Evolutionary conservation across 2,113 vertebrate genomes (phyloP).

Genomic region (Monopterus albus): DNA sequence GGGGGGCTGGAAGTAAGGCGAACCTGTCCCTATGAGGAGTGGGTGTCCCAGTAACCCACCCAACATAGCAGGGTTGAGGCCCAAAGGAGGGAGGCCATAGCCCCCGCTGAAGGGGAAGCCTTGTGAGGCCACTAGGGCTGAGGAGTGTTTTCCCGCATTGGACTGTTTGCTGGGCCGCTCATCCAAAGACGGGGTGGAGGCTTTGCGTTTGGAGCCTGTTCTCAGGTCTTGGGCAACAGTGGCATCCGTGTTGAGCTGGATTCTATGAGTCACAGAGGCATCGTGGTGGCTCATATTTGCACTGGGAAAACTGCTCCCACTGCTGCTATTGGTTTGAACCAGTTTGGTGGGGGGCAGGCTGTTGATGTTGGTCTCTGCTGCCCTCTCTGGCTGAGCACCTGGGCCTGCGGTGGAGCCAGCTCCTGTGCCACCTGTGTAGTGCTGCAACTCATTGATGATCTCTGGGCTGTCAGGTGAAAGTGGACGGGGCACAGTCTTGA

Average conservation of each 20-base stretch:
- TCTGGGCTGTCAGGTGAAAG: constrained; percentile 92
- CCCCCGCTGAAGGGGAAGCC: constrained; percentile 87
- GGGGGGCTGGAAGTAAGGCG: constrained; percentile 88
- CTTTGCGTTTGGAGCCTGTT: constrained; percentile 87
- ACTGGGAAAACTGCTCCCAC: constrained; percentile 3
- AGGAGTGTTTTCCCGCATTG: constrained; percentile 79
- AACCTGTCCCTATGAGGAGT: constrained; percentile 86
- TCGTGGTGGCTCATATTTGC: constrained; percentile 37
- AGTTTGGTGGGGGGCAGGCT: constrained; percentile 45
- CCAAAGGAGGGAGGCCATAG: constrained; percentile 88
- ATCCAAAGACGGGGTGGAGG: constrained; percentile 71
- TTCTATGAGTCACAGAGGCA: constrained; percentile 44
- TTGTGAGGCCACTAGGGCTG: constrained; percentile 82
- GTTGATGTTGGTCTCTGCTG: constrained; percentile 41
- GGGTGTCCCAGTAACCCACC: constrained; percentile 88
- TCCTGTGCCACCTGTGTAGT: constrained; percentile 83
- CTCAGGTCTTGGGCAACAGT: constrained; percentile 85
- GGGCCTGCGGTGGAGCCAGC: constrained; percentile 60
- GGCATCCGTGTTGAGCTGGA: constrained; percentile 74
- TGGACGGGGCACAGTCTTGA: constrained; percentile 85
- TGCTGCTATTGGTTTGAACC: constrained; percentile 49
- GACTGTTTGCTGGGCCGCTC: constrained; percentile 87
- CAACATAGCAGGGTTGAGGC: constrained; percentile 88
- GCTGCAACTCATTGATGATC: constrained; percentile 92
- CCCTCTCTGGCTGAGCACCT: constrained; percentile 50